phyloP scores from a whole-genome alignment of 2,113 vertebrate species.

The Alligator sinensis region DNA sequence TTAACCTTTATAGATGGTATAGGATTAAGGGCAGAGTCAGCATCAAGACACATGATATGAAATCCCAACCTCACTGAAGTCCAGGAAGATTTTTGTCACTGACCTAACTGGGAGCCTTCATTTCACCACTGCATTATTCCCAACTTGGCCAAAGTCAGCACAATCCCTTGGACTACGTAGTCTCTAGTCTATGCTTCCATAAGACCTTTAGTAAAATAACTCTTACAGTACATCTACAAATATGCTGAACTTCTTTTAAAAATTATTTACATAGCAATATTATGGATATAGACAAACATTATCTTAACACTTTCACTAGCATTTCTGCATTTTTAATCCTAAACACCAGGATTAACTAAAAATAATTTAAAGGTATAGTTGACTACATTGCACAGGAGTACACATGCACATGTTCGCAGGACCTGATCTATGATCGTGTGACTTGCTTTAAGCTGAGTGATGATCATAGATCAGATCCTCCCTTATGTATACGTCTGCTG shows the following conservation, averaged over 20 bases:
- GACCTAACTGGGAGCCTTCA: neutral
- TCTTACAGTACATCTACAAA: neutral
- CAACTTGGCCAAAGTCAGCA: neutral
- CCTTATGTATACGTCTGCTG: no score
- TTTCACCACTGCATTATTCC: neutral
- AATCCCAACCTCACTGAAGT: neutral
- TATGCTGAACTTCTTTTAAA: neutral
- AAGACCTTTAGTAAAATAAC: neutral
- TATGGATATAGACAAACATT: neutral
- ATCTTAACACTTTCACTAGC: neutral
- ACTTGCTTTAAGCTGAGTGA: no score
- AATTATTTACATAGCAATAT: neutral
- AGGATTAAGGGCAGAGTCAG: neutral
- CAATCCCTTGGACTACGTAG: neutral
- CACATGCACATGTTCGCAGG: neutral
- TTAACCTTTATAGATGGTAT: neutral
- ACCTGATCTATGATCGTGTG: no score
- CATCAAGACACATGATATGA: neutral
- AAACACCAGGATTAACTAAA: neutral
- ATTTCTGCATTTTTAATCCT: neutral
- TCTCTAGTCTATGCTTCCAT: neutral
- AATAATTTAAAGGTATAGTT: constrained; percentile 10
- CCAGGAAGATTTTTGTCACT: neutral
- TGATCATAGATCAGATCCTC: no score
- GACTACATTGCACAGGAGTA: constrained; percentile 22